A percentile compares a stretch with the other conserved stretches of the same genome.
These are phyloP conservation scores for Platysteira castanea DNA, from an alignment of 2,113 vertebrate species.

Conservation along the genomic window DNA sequence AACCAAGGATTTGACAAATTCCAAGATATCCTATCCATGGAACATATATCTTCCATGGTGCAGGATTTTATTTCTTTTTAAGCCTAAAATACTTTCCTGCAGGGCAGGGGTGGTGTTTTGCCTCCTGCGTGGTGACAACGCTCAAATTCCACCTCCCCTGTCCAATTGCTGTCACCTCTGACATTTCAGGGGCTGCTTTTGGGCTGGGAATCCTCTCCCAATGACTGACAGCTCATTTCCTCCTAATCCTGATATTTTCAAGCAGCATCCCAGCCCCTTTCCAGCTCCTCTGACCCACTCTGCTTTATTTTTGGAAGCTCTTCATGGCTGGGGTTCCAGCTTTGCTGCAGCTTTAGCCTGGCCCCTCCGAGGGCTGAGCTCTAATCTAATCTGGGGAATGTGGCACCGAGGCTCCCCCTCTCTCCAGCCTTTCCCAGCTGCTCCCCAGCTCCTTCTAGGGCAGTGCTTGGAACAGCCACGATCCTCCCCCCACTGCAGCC, in stretches of 20 bases:
- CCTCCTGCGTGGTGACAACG: neutral
- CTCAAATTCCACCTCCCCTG: conserved; percentile 26
- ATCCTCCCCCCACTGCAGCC: neutral
- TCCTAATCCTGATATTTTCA: neutral
- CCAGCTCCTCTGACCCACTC: conserved; percentile 22
- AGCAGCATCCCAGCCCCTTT: neutral
- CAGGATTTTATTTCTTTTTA: conserved; percentile 16
- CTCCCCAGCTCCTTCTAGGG: conserved; percentile 57
- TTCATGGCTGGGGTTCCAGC: neutral
- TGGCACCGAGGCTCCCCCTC: neutral
- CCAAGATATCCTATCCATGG: neutral
- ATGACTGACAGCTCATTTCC: conserved; percentile 60
- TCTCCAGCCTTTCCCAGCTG: conserved; percentile 45
- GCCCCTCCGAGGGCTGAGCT: neutral
- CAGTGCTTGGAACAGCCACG: neutral
- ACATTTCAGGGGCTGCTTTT: conserved; percentile 40
- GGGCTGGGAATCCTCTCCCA: conserved; percentile 50
- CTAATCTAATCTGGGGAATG: conserved; percentile 74
- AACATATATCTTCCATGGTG: neutral
- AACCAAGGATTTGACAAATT: neutral
- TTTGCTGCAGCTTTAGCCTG: conserved; percentile 10
- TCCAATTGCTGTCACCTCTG: conserved; percentile 47
- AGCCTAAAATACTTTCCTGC: conserved; percentile 39
- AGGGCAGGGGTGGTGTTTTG: neutral
- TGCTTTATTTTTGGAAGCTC: conserved; percentile 71